Conservation (phyloP, 2,113 vertebrate species). For the Microtus pennsylvanicus region DNA sequence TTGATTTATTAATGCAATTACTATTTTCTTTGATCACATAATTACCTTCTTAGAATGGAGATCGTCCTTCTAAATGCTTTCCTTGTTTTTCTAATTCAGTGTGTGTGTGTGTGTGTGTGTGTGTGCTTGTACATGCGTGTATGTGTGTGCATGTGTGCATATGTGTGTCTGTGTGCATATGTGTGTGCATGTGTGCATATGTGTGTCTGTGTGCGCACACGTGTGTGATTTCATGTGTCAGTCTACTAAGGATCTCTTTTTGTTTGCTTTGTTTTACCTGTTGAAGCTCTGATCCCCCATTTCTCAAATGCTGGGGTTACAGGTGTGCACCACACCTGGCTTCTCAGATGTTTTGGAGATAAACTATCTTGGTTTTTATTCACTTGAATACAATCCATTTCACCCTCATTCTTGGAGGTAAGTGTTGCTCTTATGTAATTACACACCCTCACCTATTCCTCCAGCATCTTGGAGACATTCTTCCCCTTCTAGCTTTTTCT, state of each 20-base stretch:
- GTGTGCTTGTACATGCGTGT: too few relatives aligned
- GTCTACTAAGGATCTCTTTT: background rate
- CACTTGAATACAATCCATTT: background rate
- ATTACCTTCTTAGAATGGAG: background rate
- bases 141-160: too few relatives aligned
- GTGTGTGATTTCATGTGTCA: too few relatives aligned
- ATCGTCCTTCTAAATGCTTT: background rate
- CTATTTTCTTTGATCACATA: background rate
- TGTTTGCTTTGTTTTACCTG: background rate
- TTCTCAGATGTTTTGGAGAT: background rate
- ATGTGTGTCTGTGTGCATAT: too few relatives aligned
- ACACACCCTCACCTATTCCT: background rate
- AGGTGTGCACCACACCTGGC: background rate
- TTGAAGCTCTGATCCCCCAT: background rate
- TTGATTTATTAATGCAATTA: background rate
- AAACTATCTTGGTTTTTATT: conserved; percentile 18
- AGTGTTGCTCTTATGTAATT: background rate
- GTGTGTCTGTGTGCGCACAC: fast-evolving
- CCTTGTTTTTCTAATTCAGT: background rate
- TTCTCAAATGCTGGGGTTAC: background rate
- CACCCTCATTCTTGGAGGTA: background rate
- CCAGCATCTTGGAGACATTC: background rate
- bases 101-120: background rate
- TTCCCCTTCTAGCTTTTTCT: background rate
- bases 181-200: too few relatives aligned